Evolutionary conservation across 2,113 vertebrate species (phyloP), one percentile per base, ranked within the genome.

Genomic region (Epinephelus lanceolatus): DNA sequence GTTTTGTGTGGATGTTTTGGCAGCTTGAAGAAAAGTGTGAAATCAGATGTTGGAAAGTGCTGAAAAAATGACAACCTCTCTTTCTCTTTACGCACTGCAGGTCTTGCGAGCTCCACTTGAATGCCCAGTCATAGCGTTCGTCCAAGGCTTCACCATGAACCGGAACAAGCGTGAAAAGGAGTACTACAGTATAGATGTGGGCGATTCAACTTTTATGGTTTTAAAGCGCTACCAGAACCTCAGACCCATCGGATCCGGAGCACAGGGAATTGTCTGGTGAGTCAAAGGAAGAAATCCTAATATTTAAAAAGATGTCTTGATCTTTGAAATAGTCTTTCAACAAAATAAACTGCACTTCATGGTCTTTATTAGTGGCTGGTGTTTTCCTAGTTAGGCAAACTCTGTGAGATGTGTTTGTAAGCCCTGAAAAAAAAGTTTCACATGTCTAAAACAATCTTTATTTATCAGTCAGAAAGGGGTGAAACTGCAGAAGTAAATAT

Each of bases 261-360:
- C 98, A 68, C 98, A 99, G 91, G 98, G 98, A 70, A 99, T 99
- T 81, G 98, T 99, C 69, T 99, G 98, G 98, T 99, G 94, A 97
- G 97, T 93, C 6, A 15, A 18, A 52, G 49, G 2, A 12, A 21
- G 53, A 52, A 4, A 33, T 7, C 8, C 1, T 73, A 45, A 45
- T 45, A 45, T 25, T 19, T 6, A 14, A 21, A 30, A 52, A 21
- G 6, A 33, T 23, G 68, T 21, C 12, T 55, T 17, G 12, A n/a
- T 55, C 19, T 40, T 37, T 0, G 8, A 57, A 57, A 25, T 6
- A 18, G 7, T 10, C 6, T 19, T 56, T 56, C n/a, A 14, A 23
- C 30, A 27, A 42, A 0, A 71, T 74, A 5, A 33, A 61, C 19
- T 33, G 71, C 18, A 15, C 30, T 7, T 30, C 23, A 40, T 71